phyloP scores from a whole-genome alignment of 2,888 invertebrate species.

The Drosophila anomelani region DNA sequence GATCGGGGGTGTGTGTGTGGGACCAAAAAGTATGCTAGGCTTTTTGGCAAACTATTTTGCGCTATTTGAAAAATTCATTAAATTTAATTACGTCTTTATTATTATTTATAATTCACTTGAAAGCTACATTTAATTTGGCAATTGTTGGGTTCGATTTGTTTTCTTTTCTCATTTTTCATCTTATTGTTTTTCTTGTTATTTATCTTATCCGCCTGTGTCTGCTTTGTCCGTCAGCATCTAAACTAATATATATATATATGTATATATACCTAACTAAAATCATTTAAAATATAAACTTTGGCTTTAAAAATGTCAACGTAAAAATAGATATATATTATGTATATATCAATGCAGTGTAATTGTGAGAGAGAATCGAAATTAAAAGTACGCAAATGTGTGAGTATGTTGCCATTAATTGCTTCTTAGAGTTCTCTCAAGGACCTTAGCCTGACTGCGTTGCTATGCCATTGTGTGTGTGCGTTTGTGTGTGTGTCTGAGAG shows the following conservation, averaged over 20 bases:
- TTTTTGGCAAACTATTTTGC: constrained; percentile 65
- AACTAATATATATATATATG: constrained; percentile 49
- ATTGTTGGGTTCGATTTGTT: constrained; percentile 84
- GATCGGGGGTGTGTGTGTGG: constrained; percentile 25
- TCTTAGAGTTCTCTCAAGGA: constrained; percentile 49
- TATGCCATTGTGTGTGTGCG: constrained; percentile 32
- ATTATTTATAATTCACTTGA: constrained; percentile 75
- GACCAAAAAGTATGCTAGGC: constrained; percentile 68
- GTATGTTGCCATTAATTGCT: constrained; percentile 71
- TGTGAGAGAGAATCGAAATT: constrained; percentile 18
- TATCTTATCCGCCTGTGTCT: constrained; percentile 40
- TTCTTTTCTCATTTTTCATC: constrained; percentile 39
- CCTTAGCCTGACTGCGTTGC: constrained; percentile 38
- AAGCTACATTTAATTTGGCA: constrained; percentile 85
- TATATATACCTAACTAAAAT: constrained; percentile 66
- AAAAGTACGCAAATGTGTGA: constrained; percentile 43
- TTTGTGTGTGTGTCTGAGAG: constrained; percentile 33
- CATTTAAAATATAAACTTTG: constrained; percentile 82
- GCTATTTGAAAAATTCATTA: constrained; percentile 66
- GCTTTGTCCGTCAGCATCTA: constrained; percentile 53
- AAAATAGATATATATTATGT: constrained; percentile 45
- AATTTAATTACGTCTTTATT: constrained; percentile 70
- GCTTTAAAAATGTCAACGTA: constrained; percentile 82
- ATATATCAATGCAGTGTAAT: constrained; percentile 48
- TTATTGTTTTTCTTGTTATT: constrained; percentile 21